Evolutionary conservation across 2,888 invertebrate species (phyloP).

Genomic region (Gymnoscelis rufifasciata): DNA sequence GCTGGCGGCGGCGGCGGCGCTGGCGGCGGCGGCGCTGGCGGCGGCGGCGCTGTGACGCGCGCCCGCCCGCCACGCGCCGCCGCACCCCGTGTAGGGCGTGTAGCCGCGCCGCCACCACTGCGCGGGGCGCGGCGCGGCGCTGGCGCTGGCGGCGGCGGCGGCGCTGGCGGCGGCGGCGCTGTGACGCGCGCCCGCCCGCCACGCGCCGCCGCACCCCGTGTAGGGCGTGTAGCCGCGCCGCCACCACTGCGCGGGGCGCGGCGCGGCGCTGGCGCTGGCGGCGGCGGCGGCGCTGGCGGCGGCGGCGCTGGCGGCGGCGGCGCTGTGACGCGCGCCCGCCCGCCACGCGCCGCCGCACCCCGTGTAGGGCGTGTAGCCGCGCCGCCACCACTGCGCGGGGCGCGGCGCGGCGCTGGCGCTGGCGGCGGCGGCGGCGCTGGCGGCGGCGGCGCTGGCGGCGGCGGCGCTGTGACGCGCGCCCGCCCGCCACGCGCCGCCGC

Average conservation of each 20-base stretch:
- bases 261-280: conserved; percentile 37
- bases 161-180: conserved; percentile 18
- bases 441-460: neutral
- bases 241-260: neutral
- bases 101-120: neutral
- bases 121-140: neutral
- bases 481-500: neutral
- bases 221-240: neutral
- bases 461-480: neutral
- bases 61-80: neutral
- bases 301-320: neutral
- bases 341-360: neutral
- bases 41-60: neutral
- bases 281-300: neutral
- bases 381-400: neutral
- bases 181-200: neutral
- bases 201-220: neutral
- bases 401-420: neutral
- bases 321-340: neutral
- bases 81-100: neutral
- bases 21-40: neutral
- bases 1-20: conserved; percentile 21
- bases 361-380: neutral
- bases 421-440: conserved; percentile 37
- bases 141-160: conserved; percentile 35